These are phyloP conservation scores for Dastarcus helophoroides DNA, from an alignment of 2,888 invertebrate genomes.

Conservation along the genomic window DNA sequence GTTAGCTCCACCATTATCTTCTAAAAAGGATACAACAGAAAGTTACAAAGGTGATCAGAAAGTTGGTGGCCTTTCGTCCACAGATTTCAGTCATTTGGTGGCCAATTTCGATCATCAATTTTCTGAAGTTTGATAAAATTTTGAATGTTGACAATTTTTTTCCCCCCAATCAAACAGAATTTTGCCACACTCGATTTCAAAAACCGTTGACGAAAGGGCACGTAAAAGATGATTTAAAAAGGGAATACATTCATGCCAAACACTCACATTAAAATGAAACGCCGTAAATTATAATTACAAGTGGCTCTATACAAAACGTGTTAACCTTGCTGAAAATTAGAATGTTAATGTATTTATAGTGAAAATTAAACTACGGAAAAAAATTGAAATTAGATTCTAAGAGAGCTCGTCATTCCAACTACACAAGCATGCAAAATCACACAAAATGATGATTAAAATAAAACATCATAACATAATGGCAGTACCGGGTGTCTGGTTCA, in stretches of 20 bases:
- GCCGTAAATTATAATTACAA: constrained; percentile 2
- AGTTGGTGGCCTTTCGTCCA: no score
- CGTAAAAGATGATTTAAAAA: no score
- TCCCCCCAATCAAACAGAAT: no score
- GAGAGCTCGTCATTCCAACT: constrained; percentile 20
- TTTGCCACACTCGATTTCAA: no score
- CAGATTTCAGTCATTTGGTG: no score
- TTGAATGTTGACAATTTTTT: no score
- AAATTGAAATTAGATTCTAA: not conserved
- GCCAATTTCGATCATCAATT: no score
- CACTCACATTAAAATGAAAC: constrained; percentile 3
- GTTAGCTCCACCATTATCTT: constrained; percentile 16
- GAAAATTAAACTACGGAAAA: constrained; percentile 1
- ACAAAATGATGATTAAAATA: constrained; percentile 19
- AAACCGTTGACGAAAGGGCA: no score
- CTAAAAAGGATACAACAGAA: constrained; percentile 18
- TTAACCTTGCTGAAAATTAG: not conserved
- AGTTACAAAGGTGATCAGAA: constrained; percentile 7
- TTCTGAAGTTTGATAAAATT: no score
- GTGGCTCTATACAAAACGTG: not conserved
- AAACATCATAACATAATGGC: constrained; percentile 27
- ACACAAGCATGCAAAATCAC: constrained; percentile 32
- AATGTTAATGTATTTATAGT: not conserved
- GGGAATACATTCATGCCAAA: constrained; percentile 8
- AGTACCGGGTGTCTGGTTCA: constrained; percentile 46